A percentile compares a stretch with the other conserved stretches of the same genome.
Conservation (phyloP, 2,113 vertebrate genomes). For the Plecotus auritus region DNA sequence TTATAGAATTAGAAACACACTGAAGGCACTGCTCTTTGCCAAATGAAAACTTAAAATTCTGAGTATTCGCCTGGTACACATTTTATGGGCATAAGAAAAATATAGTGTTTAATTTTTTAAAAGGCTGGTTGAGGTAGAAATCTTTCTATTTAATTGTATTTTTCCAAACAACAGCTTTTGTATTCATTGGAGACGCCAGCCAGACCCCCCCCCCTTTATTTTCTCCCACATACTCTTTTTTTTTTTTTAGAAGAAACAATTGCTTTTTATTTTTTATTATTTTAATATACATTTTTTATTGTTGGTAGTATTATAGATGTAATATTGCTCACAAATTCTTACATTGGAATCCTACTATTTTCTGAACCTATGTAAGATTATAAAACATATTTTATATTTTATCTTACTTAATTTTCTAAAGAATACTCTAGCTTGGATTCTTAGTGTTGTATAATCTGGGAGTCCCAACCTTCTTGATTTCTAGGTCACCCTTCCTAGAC, state of each 20-base stretch:
- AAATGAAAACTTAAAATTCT: background rate
- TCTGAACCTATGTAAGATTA: background rate
- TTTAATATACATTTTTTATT: no score
- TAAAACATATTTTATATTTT: background rate
- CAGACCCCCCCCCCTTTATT: background rate
- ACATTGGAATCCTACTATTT: background rate
- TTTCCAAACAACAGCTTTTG: background rate
- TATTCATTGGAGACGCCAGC: background rate
- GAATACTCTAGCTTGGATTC: background rate
- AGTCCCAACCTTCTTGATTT: background rate
- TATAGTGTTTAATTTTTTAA: background rate
- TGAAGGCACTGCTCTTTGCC: background rate
- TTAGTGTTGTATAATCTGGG: background rate
- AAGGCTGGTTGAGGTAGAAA: background rate
- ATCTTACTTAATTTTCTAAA: background rate
- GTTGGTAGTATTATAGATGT: background rate
- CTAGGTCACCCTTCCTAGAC: background rate
- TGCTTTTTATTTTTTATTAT: no score
- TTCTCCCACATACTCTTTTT: background rate
- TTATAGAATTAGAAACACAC: background rate
- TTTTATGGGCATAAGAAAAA: background rate
- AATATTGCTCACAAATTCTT: background rate
- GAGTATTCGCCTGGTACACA: background rate
- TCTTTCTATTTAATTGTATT: background rate
- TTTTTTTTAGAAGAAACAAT: no score